Conservation (phyloP, 1,140 invertebrate species). For the Diorhabda sublineata region DNA sequence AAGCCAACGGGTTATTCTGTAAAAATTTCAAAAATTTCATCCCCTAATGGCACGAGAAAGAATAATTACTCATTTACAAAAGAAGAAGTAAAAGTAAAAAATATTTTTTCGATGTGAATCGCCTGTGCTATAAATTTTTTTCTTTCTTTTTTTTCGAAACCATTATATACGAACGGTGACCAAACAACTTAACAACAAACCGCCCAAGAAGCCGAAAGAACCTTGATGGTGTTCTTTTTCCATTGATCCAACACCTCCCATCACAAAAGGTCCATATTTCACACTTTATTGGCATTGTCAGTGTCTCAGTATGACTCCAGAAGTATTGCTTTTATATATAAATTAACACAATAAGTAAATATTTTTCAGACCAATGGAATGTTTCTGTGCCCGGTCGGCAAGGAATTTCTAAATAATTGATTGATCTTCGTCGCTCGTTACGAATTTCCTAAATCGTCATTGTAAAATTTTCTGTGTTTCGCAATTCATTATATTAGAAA, state of each 20-base stretch:
- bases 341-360: constrained; percentile 3
- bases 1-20: no score
- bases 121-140: constrained; percentile 9
- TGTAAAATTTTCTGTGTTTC: no score
- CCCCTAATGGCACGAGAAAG: no score
- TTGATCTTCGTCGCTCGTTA: background rate
- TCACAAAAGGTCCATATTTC: constrained; percentile 20
- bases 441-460: no score
- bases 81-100: no score
- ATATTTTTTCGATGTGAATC: background rate
- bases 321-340: background rate
- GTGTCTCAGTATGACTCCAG: constrained; percentile 9
- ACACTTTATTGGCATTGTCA: constrained; percentile 20
- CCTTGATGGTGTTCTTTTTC: constrained; percentile 14
- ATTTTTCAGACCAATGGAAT: background rate
- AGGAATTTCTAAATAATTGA: background rate
- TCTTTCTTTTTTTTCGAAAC: background rate
- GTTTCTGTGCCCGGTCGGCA: background rate
- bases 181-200: constrained; percentile 7
- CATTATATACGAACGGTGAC: constrained; percentile 4
- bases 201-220: constrained; percentile 16
- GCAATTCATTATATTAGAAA: no score
- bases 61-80: no score
- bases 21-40: no score
- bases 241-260: constrained; percentile 17